phyloP scores from a whole-genome alignment of 1,140 invertebrate species.

The Adoxophyes honmai region DNA sequence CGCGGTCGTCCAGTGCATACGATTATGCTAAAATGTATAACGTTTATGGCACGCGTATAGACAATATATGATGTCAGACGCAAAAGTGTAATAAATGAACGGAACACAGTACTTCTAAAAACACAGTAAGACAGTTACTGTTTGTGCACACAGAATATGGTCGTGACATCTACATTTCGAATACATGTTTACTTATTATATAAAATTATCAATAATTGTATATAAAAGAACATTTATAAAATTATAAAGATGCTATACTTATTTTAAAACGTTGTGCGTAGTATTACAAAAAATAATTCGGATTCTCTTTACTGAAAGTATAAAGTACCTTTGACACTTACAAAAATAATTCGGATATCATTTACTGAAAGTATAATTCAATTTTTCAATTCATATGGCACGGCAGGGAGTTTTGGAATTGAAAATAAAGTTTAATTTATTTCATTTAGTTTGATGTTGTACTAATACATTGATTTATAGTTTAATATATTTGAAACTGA shows the following conservation, averaged over 20 bases:
- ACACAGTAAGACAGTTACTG: background rate
- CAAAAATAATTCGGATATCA: conserved; percentile 7
- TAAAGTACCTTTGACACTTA: background rate
- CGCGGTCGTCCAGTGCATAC: conserved; percentile 5
- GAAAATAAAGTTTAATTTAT: background rate
- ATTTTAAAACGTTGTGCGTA: conserved; percentile 11
- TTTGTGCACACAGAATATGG: background rate
- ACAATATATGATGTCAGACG: background rate
- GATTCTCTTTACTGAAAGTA: background rate
- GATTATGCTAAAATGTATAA: conserved; percentile 8
- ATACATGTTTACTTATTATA: background rate
- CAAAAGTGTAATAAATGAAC: background rate
- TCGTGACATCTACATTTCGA: conserved; percentile 2
- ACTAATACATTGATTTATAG: no score
- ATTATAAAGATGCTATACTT: conserved; percentile 9
- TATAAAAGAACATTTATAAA: conserved; percentile 14
- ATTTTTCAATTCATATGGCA: conserved; percentile 8
- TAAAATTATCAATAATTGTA: conserved; percentile 10
- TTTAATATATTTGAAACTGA: no score
- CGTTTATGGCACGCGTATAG: background rate
- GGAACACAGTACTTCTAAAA: background rate
- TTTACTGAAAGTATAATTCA: background rate
- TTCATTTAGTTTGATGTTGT: no score
- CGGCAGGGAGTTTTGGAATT: background rate
- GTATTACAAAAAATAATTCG: conserved; percentile 11